A percentile compares a stretch with the other conserved stretches of the same genome.
phyloP scores from a whole-genome alignment of 2,113 vertebrate genomes.

The Mormyrus lacerda region DNA sequence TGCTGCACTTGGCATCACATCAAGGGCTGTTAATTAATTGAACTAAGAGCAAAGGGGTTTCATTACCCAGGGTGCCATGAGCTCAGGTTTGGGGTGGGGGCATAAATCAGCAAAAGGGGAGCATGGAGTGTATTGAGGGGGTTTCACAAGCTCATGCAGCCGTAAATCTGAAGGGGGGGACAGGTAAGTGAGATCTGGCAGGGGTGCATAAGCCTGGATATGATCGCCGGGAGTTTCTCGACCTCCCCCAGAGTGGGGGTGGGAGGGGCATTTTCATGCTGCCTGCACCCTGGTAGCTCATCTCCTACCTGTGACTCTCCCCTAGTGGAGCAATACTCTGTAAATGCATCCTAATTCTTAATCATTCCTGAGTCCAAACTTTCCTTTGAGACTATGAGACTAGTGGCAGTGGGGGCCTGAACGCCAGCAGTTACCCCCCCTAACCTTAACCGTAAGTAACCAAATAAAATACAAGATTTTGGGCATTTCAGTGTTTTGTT shows the following conservation, averaged over 20 bases:
- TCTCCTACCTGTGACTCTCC: neutral
- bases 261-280: neutral
- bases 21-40: neutral
- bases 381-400: neutral
- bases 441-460: neutral
- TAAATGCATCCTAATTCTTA: neutral
- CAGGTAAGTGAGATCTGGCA: neutral
- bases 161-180: slow-evolving; percentile 17
- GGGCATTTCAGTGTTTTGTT: neutral
- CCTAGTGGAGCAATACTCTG: too few species aligned
- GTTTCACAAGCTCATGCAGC: slow-evolving; percentile 28
- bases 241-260: neutral
- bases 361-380: neutral
- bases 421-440: neutral
- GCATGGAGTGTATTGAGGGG: neutral
- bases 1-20: neutral
- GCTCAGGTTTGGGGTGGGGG: slow-evolving; percentile 29
- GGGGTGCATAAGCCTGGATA: neutral
- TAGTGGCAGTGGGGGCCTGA: neutral
- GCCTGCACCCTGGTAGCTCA: neutral
- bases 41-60: neutral
- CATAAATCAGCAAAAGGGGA: slow-evolving; percentile 44
- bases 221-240: neutral
- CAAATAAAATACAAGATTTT: neutral
- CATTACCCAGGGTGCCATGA: neutral